Conservation (phyloP, 2,888 invertebrate genomes). For the Watsonalla binaria region DNA sequence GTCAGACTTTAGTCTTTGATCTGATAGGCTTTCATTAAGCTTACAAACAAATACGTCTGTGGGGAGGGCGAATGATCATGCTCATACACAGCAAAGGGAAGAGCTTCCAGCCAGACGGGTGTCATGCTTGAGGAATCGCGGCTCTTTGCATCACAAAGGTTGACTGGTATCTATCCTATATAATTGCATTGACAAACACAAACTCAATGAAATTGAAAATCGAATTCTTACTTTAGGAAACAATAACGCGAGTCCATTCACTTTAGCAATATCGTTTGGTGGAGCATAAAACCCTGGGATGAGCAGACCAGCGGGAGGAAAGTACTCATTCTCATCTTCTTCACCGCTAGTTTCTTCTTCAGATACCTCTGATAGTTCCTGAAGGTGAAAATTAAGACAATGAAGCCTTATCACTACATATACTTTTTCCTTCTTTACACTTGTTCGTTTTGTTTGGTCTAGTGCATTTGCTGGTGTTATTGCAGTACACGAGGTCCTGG, state of each 20-base stretch:
- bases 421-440: too few relatives aligned
- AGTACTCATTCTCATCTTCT: slow-evolving; percentile 55
- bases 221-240: slow-evolving; percentile 49
- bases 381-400: too few relatives aligned
- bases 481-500: too few relatives aligned
- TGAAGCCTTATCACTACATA: too few relatives aligned
- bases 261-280: slow-evolving; percentile 62
- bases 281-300: slow-evolving; percentile 68
- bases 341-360: slow-evolving; percentile 34
- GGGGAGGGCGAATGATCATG: neutral
- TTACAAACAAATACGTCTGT: neutral
- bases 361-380: slow-evolving; percentile 46
- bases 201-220: too few relatives aligned
- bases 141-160: too few relatives aligned
- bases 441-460: too few relatives aligned
- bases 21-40: neutral
- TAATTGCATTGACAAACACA: too few relatives aligned
- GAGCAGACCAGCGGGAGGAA: slow-evolving; percentile 56
- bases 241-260: slow-evolving; percentile 58
- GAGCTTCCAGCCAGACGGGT: too few relatives aligned
- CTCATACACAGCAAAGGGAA: too few relatives aligned
- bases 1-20: neutral
- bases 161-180: too few relatives aligned
- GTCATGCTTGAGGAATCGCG: neutral
- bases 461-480: too few relatives aligned